Conservation (phyloP, 2,113 vertebrate species). For the Myrmophylax atrothorax region DNA sequence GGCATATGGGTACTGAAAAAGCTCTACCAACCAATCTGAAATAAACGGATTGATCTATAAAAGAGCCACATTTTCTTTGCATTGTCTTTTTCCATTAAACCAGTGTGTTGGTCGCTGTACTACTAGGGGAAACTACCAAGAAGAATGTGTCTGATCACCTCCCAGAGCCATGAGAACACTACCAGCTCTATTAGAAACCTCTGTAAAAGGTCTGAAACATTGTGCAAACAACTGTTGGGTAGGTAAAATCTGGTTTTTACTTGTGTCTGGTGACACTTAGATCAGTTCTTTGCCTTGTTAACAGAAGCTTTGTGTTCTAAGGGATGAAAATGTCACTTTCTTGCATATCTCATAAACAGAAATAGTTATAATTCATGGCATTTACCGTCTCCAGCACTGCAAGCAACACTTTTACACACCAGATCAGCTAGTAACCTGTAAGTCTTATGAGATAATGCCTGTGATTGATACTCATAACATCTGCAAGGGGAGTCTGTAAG, state of each 20-base stretch:
- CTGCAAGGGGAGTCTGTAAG: slow-evolving; percentile 15
- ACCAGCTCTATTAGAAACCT: not conserved
- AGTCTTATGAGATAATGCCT: not conserved
- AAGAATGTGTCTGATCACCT: not conserved
- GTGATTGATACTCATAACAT: slow-evolving; percentile 19
- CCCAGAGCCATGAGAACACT: not conserved
- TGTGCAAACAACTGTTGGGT: not conserved
- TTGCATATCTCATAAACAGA: not conserved
- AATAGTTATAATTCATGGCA: not conserved
- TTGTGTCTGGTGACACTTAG: not conserved
- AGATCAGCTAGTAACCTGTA: slow-evolving; percentile 29
- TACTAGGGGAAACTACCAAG: not conserved
- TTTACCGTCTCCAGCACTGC: not conserved
- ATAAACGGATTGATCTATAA: not conserved
- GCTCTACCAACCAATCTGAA: not conserved
- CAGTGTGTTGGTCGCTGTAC: not conserved
- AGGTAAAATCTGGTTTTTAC: not conserved
- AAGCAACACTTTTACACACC: not conserved
- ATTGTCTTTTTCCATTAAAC: not conserved
- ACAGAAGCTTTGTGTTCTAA: not conserved
- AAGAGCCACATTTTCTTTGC: not conserved
- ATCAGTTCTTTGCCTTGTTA: not conserved
- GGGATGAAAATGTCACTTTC: not conserved
- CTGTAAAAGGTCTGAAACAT: not conserved
- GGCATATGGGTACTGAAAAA: not conserved